Percentiles rank a stretch among this genome's conserved stretches.
Conservation (phyloP, 1,140 invertebrate genomes). For the Lethocerus indicus region DNA sequence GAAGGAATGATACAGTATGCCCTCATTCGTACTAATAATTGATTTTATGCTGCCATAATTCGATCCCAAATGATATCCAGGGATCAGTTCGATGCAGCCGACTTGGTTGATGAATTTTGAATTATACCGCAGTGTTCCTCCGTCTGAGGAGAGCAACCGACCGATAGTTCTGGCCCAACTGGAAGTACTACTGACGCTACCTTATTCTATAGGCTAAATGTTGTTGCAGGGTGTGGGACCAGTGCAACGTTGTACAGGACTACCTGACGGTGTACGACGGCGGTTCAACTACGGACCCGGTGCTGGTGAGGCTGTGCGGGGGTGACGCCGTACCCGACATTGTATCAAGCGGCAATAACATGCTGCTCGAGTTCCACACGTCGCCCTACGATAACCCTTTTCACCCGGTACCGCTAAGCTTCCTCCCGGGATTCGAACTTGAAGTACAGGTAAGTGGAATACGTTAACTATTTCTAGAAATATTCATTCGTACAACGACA, state of each 20-base stretch:
- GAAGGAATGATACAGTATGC: too few species aligned
- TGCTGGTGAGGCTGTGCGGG: slow-evolving; percentile 63
- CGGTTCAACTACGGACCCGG: slow-evolving; percentile 45
- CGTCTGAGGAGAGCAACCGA: too few species aligned
- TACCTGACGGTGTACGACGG: slow-evolving; percentile 70
- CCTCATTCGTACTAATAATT: too few species aligned
- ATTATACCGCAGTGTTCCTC: too few species aligned
- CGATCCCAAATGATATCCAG: too few species aligned
- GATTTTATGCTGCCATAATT: too few species aligned
- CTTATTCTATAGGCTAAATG: neutral
- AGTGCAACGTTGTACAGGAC: slow-evolving; percentile 63
- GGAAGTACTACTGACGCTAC: too few species aligned
- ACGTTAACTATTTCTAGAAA: too few species aligned
- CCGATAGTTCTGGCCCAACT: too few species aligned
- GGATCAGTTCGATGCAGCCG: too few species aligned
- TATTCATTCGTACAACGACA: too few species aligned
- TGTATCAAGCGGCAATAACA: slow-evolving; percentile 54
- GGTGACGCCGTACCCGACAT: slow-evolving; percentile 66
- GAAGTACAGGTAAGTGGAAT: slow-evolving; percentile 19
- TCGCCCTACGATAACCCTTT: slow-evolving; percentile 66
- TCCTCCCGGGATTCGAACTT: slow-evolving; percentile 61
- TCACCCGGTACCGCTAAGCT: slow-evolving; percentile 56
- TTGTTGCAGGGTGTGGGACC: slow-evolving; percentile 49
- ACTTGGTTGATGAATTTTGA: too few species aligned
- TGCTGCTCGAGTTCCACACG: slow-evolving; percentile 66